Percentiles rank a stretch among this genome's conserved stretches.
phyloP scores from a whole-genome alignment of 2,888 invertebrate species.

The Tinea pellionella region DNA sequence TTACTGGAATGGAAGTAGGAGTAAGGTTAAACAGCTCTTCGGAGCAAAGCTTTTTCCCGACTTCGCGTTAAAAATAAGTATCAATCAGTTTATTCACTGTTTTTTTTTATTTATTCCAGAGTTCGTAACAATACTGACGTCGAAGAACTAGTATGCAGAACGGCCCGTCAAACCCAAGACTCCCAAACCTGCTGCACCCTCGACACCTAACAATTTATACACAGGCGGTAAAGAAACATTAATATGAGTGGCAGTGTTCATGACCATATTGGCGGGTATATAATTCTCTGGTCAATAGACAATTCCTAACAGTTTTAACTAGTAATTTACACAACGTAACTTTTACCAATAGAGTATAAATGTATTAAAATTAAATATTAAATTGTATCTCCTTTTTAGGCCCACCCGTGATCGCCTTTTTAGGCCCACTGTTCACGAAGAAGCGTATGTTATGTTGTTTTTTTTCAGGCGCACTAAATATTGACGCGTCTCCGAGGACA shows the following conservation, averaged over 20 bases:
- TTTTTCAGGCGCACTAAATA: no score
- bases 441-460: no score
- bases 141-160: slow-evolving; percentile 80
- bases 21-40: no score
- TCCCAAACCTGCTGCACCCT: slow-evolving; percentile 36
- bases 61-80: no score
- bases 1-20: no score
- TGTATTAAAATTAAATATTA: no score
- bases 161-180: slow-evolving; percentile 27
- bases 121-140: slow-evolving; percentile 86
- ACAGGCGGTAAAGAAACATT: slow-evolving; percentile 63
- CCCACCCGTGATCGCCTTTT: no score
- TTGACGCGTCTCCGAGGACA: no score
- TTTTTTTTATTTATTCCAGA: slow-evolving; percentile 63
- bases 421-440: no score
- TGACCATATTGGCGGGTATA: slow-evolving; percentile 1
- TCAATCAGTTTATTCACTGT: no score
- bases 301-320: neutral
- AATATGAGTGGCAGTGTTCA: slow-evolving; percentile 28
- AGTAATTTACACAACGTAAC: neutral
- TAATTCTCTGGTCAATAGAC: neutral
- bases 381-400: no score
- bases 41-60: no score
- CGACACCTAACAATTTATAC: slow-evolving; percentile 25
- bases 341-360: neutral